Evolutionary conservation across 1,140 invertebrate species (phyloP), one percentile per base, ranked within the genome.

Genomic region (Brachionus rubens): DNA sequence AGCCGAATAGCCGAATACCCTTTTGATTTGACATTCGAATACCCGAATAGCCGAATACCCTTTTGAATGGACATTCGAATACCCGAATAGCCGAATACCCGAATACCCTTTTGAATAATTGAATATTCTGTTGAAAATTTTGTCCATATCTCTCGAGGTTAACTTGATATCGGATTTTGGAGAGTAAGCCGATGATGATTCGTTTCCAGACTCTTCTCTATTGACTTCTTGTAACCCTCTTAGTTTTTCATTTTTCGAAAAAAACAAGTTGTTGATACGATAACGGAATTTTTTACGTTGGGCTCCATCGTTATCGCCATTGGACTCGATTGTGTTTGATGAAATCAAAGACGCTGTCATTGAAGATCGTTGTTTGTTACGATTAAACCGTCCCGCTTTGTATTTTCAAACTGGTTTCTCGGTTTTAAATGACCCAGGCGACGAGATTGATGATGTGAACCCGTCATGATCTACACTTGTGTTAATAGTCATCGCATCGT

Each of bases 321-420:
- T 59, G 2, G 54, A 48, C 16, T 50, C 68, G 28, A 72, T 36
- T 24, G 46, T 54, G 12, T 54, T 72, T 21, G 68, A 72, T 12
- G 68, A 72, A 10, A 72, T 36, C 2, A 72, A 24, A 9, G 68
- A 72, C 1, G 68, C 46, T 12, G 68, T 72, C 68, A 72, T 72
- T 19, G 68, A 72, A 21, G 68, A 72, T 30, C 68, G 43, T 21
- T 72, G 68, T 26, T 72, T 72, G 28, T 10, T 72, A 19, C 68
- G 41, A 48, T 50, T 72, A 33, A 72, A 72, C 19, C 68, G 46
- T 6, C 24, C 26, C 6, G 19, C 10, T 72, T 72, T 72, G 3
- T 46, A 65, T 26, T 65, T 65, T 21, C 7, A 24, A 10, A 14
- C 19, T 19, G 59, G 59, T 21, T 72, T 72, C 36, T 72, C 68